phyloP scores from a whole-genome alignment of 1,140 invertebrate species.

The Halotydeus destructor region DNA sequence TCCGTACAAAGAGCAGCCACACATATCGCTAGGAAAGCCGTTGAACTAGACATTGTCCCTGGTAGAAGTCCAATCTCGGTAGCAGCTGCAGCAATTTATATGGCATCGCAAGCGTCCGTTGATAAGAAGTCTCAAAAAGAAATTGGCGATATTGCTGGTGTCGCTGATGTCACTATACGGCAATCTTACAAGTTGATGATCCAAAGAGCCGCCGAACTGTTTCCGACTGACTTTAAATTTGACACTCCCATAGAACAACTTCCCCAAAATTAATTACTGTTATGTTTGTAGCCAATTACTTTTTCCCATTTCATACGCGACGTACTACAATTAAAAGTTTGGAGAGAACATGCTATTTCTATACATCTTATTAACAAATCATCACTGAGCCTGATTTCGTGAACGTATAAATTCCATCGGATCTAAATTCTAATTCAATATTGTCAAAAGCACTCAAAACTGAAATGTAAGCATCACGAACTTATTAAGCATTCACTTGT shows the following conservation, averaged over 20 bases:
- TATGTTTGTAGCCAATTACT: not conserved
- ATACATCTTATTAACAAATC: no score
- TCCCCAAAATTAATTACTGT: conserved; percentile 28
- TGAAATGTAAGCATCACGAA: no score
- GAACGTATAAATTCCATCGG: no score
- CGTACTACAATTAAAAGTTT: no score
- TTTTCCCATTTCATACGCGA: conserved; percentile 3
- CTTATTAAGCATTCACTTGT: no score
- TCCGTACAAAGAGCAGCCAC: conserved; percentile 87
- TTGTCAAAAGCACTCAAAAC: no score
- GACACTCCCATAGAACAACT: conserved; percentile 79
- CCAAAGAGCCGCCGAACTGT: conserved; percentile 68
- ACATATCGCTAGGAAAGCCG: conserved; percentile 85
- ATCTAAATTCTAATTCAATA: no score
- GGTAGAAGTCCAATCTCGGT: conserved; percentile 93
- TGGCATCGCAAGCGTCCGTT: conserved; percentile 89
- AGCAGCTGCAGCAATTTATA: conserved; percentile 96
- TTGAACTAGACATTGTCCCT: conserved; percentile 89
- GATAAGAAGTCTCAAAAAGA: conserved; percentile 90
- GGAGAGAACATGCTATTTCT: no score
- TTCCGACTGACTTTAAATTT: conserved; percentile 92
- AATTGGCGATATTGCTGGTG: conserved; percentile 94
- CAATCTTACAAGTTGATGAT: conserved; percentile 97
- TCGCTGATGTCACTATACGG: conserved; percentile 93
- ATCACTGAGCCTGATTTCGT: no score